Base-by-base conservation (phyloP, 2,888 invertebrate species). In the Allygus modestus region DNA sequence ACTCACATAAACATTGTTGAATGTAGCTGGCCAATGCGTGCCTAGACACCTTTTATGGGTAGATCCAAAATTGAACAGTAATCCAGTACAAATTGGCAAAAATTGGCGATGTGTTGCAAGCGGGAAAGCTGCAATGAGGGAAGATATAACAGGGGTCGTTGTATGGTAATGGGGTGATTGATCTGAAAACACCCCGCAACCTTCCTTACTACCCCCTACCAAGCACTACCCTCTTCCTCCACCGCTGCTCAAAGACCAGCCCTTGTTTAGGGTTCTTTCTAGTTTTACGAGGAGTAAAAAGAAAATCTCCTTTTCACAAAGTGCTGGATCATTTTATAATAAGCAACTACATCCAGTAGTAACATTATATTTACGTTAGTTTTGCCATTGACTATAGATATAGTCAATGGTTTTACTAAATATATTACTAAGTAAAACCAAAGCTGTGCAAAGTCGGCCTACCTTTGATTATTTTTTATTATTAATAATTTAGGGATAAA, bases 81-180 rank as follows among this genome's bases (percentile, higher is more conserved):
- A 37, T 37, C n/a, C n/a, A n/a, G n/a, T n/a, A n/a, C n/a, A n/a
- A n/a, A n/a, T n/a, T n/a, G n/a, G n/a, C n/a, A n/a, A n/a, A n/a
- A n/a, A n/a, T n/a, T n/a, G n/a, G n/a, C n/a, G n/a, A n/a, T 46
- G 17, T 15, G 2, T 46, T 46, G 12, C 12, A 46, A 46, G 46
- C 7, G 11, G 20, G 23, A 54, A 54, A 54, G 1, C 5, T 54
- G 20, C 54, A 54, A 54, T n/a, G 20, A 23, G 54, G 11, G 23
- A 15, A 23, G 54, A 54, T 54, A 46, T 46, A 46, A 15, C 37
- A 11, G 37, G 37, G 54, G 54, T 23, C 1, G 65, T 12, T 65
- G 65, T 28, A 65, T 65, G 65, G 31, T 31, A 65, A 65, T 31
- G 65, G 31, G 65, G 28, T 65, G 65, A 65, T 65, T 65, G 65